Conservation (phyloP, 2,888 invertebrate genomes). For the Trichogramma evanescens region DNA sequence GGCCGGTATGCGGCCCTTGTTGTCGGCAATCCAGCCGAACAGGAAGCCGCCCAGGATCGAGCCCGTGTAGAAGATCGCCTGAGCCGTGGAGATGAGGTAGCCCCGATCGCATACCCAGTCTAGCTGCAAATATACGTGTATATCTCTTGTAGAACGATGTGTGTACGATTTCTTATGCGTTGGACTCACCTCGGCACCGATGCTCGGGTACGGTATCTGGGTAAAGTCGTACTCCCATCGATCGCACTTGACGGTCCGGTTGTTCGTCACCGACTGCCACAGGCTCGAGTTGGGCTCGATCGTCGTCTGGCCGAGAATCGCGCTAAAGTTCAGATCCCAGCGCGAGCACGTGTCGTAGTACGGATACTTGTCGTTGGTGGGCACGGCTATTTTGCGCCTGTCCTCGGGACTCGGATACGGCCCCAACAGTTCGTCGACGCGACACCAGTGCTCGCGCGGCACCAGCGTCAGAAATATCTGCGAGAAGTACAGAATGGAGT, state of each 20-base stretch:
- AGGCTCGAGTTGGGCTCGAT: constrained; percentile 8
- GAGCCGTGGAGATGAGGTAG: constrained; percentile 49
- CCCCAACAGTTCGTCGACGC: constrained; percentile 40
- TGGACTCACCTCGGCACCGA: constrained; percentile 51
- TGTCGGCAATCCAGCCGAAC: constrained; percentile 53
- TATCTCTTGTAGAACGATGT: constrained; percentile 14
- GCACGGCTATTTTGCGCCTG: constrained; percentile 44
- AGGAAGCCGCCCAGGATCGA: constrained; percentile 51
- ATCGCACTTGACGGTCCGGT: constrained; percentile 37
- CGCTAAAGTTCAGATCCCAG: constrained; percentile 44
- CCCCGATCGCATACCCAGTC: constrained; percentile 53
- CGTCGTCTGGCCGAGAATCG: constrained; percentile 11
- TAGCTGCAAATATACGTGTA: constrained; percentile 43
- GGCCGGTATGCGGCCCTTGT: constrained; percentile 50
- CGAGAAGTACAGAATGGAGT: constrained; percentile 50
- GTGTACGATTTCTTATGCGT: too few species aligned
- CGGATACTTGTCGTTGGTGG: constrained; percentile 33
- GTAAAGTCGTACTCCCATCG: constrained; percentile 53
- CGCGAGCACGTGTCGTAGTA: constrained; percentile 45
- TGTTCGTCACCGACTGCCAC: constrained; percentile 21
- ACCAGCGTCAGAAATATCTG: constrained; percentile 50
- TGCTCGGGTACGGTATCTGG: constrained; percentile 50
- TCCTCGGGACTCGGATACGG: constrained; percentile 9
- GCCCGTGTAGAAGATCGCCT: constrained; percentile 52
- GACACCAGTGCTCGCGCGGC: constrained; percentile 50